Base-by-base conservation (phyloP, 2,113 vertebrate genomes). In the Blennius ocellaris region DNA sequence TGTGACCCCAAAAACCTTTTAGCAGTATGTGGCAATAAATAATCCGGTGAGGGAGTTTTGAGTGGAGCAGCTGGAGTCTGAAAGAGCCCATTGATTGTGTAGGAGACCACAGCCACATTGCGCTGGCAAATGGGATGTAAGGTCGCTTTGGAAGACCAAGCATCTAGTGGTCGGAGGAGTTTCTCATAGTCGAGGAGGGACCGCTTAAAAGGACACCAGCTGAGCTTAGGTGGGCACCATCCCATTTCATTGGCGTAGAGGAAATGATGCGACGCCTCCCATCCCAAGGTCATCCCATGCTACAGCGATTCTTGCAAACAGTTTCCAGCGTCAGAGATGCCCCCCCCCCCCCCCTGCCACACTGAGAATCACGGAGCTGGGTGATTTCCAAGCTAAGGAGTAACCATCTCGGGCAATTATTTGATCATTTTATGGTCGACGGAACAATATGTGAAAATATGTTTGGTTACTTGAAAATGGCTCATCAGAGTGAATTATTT, bases 241-340 rank as follows among this genome's bases (percentile, higher is more conserved):
- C 84, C 74, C 82, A 76, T 86, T 75, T 84, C 82, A 71, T 76
- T 64, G 85, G 70, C 71, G 76, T 40, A 58, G 78, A 80, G 83
- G 83, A 89, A 92, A 89, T 90, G 84, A 87, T 89, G 81, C 76
- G 80, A 67, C 69, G 14, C 85, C 72, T 87, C 73, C 89, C 80
- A 84, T 87, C 67, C 78, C 86, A 87, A 90, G 88, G 88, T 90
- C 86, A 91, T 89, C 83, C 83, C 82, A 89, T 85, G 89, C 82
- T 90, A 89, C 83, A 90, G 73, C 80, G 88, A 73, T 73, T 88
- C 76, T 82, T 72, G 50, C 82, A 86, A 85, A 90, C 87, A 70
- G 67, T 75, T 80, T 76, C 73, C 74, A 76, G 70, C 69, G 61
- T 68, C 59, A n/a, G 70, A 71, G 78, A 82, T 69, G 61, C 59